phyloP scores from a whole-genome alignment of 2,888 invertebrate genomes.

The Apotomis betuletana region DNA sequence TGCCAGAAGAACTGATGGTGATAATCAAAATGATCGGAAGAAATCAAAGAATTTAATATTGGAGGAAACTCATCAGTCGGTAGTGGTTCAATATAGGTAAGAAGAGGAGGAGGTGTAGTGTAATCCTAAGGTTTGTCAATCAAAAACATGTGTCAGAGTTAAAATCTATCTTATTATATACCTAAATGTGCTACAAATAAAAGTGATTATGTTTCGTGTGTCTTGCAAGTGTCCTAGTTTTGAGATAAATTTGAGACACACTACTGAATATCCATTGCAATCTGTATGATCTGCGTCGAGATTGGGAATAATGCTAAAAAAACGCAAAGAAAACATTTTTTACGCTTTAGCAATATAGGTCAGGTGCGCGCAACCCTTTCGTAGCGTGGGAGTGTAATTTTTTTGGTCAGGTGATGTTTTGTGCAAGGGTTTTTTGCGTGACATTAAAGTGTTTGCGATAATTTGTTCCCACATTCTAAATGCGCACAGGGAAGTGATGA shows the following conservation, averaged over 20 bases:
- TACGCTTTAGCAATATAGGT: constrained; percentile 75
- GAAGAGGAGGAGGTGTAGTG: no score
- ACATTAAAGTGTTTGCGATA: constrained; percentile 78
- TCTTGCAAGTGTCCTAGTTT: not conserved
- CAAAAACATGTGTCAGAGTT: no score
- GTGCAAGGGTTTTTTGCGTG: constrained; percentile 73
- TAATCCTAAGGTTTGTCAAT: no score
- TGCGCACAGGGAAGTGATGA: constrained; percentile 75
- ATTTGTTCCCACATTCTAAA: constrained; percentile 81
- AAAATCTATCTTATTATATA: no score
- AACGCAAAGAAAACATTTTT: constrained; percentile 71
- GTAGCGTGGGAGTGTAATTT: constrained; percentile 76
- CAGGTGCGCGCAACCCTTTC: constrained; percentile 83
- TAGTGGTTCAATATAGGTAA: no score
- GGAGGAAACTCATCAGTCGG: no score
- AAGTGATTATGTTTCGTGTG: not conserved
- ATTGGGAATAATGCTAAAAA: constrained; percentile 76
- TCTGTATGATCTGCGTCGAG: constrained; percentile 56
- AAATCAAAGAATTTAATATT: no score
- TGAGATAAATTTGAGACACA: constrained; percentile 52
- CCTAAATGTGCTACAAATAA: no score
- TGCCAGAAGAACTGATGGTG: no score
- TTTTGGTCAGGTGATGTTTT: constrained; percentile 67
- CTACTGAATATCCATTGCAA: constrained; percentile 59
- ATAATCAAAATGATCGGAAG: no score